phyloP scores from a whole-genome alignment of 1,140 invertebrate species.

The Caerostris extrusa region DNA sequence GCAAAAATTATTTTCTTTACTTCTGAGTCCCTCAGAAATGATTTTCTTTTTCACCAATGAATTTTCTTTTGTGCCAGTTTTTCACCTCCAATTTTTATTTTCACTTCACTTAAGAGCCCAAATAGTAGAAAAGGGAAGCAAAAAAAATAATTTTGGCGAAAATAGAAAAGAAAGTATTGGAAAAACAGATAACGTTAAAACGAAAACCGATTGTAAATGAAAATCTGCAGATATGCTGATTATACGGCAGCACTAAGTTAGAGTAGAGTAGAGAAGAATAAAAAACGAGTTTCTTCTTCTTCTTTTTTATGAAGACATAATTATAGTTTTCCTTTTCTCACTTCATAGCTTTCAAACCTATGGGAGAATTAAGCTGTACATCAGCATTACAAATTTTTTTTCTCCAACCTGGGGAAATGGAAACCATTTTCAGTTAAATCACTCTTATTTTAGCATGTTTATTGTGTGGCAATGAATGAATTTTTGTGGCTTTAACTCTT shows the following conservation, averaged over 20 bases:
- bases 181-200: conserved; percentile 23
- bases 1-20: too few species aligned
- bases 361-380: not conserved
- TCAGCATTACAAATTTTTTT: not conserved
- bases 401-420: not conserved
- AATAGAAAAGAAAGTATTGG: too few species aligned
- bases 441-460: not conserved
- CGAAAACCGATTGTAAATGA: conserved; percentile 63
- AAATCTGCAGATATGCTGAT: conserved; percentile 27
- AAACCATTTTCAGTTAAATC: not conserved
- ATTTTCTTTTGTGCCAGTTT: too few species aligned
- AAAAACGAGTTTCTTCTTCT: not conserved
- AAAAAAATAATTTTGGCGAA: too few species aligned
- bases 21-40: too few species aligned
- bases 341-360: not conserved
- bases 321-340: not conserved
- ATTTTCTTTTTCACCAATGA: too few species aligned
- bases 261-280: not conserved
- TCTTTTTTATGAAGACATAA: not conserved
- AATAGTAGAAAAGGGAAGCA: too few species aligned
- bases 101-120: too few species aligned
- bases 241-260: not conserved
- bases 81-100: too few species aligned
- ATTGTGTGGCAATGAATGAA: not conserved
- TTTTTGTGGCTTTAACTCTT: not conserved